Base-by-base conservation (phyloP, 2,888 invertebrate genomes). In the Hedya salicella region DNA sequence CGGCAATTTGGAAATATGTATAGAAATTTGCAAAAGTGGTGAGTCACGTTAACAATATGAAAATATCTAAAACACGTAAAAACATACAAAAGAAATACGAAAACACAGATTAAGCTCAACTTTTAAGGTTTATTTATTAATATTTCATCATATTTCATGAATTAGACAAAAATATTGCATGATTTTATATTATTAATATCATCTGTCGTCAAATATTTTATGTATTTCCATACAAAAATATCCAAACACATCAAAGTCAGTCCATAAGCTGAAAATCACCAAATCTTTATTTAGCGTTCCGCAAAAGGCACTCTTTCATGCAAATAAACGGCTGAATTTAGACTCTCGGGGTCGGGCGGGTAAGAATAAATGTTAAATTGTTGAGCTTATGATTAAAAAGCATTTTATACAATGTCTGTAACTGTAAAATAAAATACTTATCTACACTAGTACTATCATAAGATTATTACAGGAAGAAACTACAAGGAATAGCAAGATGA, bases 271-370 rank as follows among this genome's bases (percentile, higher is more conserved):
- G 80, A 75, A 77, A 79, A 81, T 79, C 82, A 83, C 83, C 76
- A 79, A 77, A 73, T 77, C n/a, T 76, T 73, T 69, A 72, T 71
- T 32, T 75, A 79, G 80, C 78, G 76, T 78, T 79, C 80, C 78
- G 80, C 83, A 79, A 85, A 89, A 90, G 90, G 89, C 89, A 89
- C 90, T 89, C 85, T 84, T 79, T 75, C 71, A 83, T 80, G 83
- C 82, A 82, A 87, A 81, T 70, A n/a, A 83, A 78, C 68, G 59
- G 70, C 67, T 59, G 53, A 64, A 61, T 49, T 50, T 56, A 19
- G 44, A 60, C 60, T 36, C 42, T 21, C 19, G 30, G 59, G 65
- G 36, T 54, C 61, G 50, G 54, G 61, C 48, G 54, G 66, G 54
- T 48, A 49, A 67, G 71, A 75, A 76, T 75, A 70, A 72, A 75